phyloP scores from a whole-genome alignment of 2,113 vertebrate genomes.

The Rynchops niger region DNA sequence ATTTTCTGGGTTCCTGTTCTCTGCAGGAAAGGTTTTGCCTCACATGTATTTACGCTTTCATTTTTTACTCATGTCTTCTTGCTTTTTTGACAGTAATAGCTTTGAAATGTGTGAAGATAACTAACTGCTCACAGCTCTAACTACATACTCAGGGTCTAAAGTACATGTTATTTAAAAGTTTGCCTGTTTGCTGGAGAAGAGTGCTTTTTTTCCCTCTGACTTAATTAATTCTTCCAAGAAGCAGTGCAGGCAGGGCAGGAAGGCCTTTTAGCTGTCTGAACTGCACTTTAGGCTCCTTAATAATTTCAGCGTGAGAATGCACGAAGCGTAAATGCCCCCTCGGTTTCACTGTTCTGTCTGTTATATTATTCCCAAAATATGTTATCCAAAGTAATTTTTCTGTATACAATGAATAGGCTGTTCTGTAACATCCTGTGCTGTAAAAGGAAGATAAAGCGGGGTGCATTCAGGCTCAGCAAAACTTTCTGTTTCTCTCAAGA shows the following conservation, averaged over 20 bases:
- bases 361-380: background rate
- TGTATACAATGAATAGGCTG: background rate
- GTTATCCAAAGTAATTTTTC: background rate
- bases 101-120: constrained; percentile 14
- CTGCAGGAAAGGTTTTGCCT: constrained; percentile 3
- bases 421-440: background rate
- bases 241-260: background rate
- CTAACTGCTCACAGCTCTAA: background rate
- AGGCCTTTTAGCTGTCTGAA: background rate
- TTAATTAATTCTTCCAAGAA: background rate
- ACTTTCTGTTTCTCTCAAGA: background rate
- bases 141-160: background rate
- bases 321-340: fast-evolving
- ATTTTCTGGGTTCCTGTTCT: background rate
- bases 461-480: background rate
- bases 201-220: background rate
- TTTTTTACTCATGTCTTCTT: background rate
- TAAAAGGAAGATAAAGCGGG: background rate
- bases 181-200: background rate
- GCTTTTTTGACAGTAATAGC: background rate
- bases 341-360: background rate
- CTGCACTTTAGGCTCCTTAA: background rate
- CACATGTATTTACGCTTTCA: background rate
- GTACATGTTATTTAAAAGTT: background rate
- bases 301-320: background rate